These are phyloP conservation scores for Podarcis cretensis DNA, from an alignment of 2,113 vertebrate species.

Conservation along the genomic window DNA sequence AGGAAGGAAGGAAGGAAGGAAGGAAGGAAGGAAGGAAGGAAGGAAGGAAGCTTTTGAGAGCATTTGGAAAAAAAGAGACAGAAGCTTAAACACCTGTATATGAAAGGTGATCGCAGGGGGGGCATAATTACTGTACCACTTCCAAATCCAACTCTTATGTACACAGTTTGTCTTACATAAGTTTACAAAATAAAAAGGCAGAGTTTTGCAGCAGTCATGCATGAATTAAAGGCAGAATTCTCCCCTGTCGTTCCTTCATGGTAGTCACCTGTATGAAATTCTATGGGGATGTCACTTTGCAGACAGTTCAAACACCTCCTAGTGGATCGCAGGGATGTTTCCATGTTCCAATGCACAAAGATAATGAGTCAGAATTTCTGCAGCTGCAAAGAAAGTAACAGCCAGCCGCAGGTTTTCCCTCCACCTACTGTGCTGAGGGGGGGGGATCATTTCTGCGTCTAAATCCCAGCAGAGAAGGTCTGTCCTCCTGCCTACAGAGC, in stretches of 20 bases:
- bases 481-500: background rate
- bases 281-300: constrained; percentile 14
- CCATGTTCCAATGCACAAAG: constrained; percentile 19
- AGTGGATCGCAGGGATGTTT: background rate
- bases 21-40: no score
- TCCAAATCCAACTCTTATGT: constrained; percentile 14
- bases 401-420: background rate
- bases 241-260: constrained; percentile 50
- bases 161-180: constrained; percentile 45
- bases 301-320: constrained; percentile 17
- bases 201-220: constrained; percentile 57
- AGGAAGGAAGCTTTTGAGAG: background rate
- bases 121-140: background rate
- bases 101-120: constrained; percentile 8
- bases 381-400: background rate
- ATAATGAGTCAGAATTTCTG: constrained; percentile 1
- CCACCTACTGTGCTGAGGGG: background rate
- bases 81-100: constrained; percentile 13
- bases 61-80: background rate
- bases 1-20: no score
- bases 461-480: background rate
- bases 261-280: background rate
- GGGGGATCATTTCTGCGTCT: background rate
- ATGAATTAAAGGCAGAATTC: constrained; percentile 56
- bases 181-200: constrained; percentile 68